Base-by-base conservation (phyloP, 2,888 invertebrate genomes). In the Cephus spinipes region DNA sequence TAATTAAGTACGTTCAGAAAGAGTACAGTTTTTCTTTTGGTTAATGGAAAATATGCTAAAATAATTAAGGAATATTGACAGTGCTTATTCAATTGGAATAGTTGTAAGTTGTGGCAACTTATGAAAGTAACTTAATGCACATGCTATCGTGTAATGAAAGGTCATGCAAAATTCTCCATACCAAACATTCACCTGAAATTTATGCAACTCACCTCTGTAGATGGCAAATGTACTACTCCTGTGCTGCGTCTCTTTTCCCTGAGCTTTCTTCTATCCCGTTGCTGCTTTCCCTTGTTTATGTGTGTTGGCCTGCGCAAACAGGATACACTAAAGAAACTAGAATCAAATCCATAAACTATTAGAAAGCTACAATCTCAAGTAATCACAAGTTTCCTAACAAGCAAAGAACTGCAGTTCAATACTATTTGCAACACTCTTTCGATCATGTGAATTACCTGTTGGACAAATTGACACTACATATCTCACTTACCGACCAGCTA, bases 161-260 rank as follows among this genome's bases (percentile, higher is more conserved):
- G 12, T 23, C 71, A 71, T 33, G 33, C 71, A 31, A 31, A 71
- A 30, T 71, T 71, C n/a, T 71, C 31, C 55, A 74, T 68, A 73
- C 23, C 15, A 31, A 40, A 30, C 34, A 68, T 76, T 34, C 32
- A 75, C 23, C 74, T 30, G 12, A 74, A 71, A 71, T 76, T n/a
- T 74, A 34, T 30, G 69, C n/a, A 32, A 85, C 89, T 88, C 86
- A 93, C 93, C 93, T 94, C 94, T 76, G 94, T 94, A 4, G 93
- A 94, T 68, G 93, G 93, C 78, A 94, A 89, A 87, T 94, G 94
- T 77, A 94, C 93, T 30, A 94, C 94, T 31, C 94, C 94, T 30
- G 94, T 94, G 83, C 93, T 94, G 78, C 94, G 90, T 81, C 94
- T 89, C 85, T 94, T 94, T 87, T 94, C 94, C 78, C 94, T 88